These are phyloP conservation scores for Chinchilla lanigera DNA, from an alignment of 2,113 vertebrate species.

Conservation along the genomic window DNA sequence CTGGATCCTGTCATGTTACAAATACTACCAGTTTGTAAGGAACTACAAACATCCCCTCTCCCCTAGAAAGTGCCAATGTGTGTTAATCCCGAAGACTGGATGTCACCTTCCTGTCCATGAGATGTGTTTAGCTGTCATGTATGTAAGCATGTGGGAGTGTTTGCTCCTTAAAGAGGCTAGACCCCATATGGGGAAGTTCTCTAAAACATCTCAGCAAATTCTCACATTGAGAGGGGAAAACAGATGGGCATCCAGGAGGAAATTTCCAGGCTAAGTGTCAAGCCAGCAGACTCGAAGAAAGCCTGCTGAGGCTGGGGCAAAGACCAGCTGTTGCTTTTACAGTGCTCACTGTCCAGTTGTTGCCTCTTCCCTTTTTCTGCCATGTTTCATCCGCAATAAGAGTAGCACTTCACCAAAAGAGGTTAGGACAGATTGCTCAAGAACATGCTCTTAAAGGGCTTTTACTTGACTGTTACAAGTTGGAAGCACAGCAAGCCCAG, in stretches of 20 bases:
- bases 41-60: constrained; percentile 49
- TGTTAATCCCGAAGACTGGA: not conserved
- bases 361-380: not conserved
- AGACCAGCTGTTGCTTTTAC: not conserved
- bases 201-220: not conserved
- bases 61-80: not conserved
- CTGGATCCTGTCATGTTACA: constrained; percentile 67
- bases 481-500: not conserved
- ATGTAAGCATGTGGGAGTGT: not conserved
- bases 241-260: constrained; percentile 9
- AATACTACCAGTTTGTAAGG: constrained; percentile 11
- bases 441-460: not conserved
- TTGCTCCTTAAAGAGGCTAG: constrained; percentile 36
- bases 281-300: not conserved
- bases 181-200: not conserved
- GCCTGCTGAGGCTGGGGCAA: not conserved
- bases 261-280: not conserved
- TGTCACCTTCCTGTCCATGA: not conserved
- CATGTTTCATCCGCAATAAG: rapidly evolving
- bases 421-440: not conserved
- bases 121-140: constrained; percentile 21
- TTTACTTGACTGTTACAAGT: not conserved
- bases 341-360: not conserved
- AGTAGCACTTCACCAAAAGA: not conserved
- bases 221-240: not conserved